Evolutionary conservation across 2,113 vertebrate species (phyloP).

Genomic region (Muntiacus muntjak): DNA sequence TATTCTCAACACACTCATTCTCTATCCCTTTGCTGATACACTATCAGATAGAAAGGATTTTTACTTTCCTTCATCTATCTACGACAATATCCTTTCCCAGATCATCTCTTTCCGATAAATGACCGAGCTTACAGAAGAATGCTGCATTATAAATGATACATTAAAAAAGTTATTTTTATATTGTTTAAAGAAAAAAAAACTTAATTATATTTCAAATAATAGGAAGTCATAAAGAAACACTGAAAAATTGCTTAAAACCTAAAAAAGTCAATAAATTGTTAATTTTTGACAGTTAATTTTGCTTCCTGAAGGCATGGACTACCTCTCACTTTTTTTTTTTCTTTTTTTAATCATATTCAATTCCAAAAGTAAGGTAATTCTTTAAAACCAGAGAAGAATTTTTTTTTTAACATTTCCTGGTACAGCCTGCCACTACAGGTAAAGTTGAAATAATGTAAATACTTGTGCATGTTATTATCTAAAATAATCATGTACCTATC

Average conservation of each 20-base stretch:
- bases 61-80: neutral
- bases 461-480: neutral
- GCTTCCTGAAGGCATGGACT: neutral
- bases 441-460: neutral
- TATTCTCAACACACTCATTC: neutral
- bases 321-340: neutral
- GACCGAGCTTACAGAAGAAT: neutral
- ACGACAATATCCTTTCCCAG: fast-evolving
- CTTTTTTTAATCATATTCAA: neutral
- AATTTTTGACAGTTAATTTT: neutral
- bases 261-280: neutral
- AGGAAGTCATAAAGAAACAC: neutral
- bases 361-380: neutral
- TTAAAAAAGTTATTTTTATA: neutral
- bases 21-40: neutral
- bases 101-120: neutral
- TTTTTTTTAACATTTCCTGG: neutral
- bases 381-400: neutral
- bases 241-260: neutral
- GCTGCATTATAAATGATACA: neutral
- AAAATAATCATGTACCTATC: neutral
- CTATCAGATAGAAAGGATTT: neutral
- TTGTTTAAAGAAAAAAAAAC: neutral
- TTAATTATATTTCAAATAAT: neutral
- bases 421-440: neutral